Conservation (phyloP, 2,113 vertebrate species). For the Chloroceryle aenea region DNA sequence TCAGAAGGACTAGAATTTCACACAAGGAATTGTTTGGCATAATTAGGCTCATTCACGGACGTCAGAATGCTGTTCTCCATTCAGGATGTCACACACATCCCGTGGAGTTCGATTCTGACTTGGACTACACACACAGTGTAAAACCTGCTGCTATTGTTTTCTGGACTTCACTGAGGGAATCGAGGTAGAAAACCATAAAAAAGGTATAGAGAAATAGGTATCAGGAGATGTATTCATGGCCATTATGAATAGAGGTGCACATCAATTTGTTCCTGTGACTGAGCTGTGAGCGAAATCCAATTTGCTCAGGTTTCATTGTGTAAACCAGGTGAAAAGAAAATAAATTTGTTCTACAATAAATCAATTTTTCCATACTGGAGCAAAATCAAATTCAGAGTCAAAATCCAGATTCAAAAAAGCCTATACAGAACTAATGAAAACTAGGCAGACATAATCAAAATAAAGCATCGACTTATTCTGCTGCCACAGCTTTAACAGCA, state of each 20-base stretch:
- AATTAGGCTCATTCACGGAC: background rate
- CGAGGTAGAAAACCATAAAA: background rate
- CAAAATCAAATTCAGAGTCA: background rate
- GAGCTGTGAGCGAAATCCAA: background rate
- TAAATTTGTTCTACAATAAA: constrained; percentile 6
- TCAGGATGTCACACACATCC: background rate
- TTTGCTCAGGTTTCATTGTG: constrained; percentile 3
- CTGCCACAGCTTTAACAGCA: background rate
- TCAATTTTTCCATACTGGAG: background rate
- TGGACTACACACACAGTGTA: background rate
- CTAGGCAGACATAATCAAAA: background rate
- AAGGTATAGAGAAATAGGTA: background rate
- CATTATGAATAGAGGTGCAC: background rate
- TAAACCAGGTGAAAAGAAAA: constrained; percentile 31
- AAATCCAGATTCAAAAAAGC: constrained; percentile 12
- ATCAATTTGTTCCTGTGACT: background rate
- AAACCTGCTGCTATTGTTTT: background rate
- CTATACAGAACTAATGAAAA: background rate
- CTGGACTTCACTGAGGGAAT: background rate
- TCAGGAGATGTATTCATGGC: background rate
- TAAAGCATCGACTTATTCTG: background rate
- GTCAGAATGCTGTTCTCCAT: background rate
- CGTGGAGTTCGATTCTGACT: background rate
- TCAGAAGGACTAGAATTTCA: background rate
- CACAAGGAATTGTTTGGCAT: background rate